Percentiles rank a stretch among this genome's conserved stretches.
Conservation (phyloP, 2,888 invertebrate species). For the Tetheella fluctuosa region DNA sequence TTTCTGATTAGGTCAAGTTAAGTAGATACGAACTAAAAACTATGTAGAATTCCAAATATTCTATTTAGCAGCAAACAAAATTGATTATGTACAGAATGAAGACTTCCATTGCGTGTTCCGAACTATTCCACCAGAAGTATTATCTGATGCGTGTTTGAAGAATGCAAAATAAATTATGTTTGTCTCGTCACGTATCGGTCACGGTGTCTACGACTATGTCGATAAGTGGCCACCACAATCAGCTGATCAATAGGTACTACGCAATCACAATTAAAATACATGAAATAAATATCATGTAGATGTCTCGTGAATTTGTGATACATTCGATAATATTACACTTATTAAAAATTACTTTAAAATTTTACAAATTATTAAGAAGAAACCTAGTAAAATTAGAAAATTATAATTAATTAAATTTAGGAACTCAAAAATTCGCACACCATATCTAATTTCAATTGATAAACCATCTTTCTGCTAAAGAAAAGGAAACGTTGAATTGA, state of each 20-base stretch:
- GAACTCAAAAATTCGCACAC: background rate
- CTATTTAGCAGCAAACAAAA: background rate
- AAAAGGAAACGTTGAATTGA: constrained; percentile 39
- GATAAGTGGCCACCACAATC: background rate
- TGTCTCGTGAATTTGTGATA: background rate
- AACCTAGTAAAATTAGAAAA: too few species aligned
- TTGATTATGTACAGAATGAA: background rate
- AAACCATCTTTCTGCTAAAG: constrained; percentile 20
- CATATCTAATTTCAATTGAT: background rate
- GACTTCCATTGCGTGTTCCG: background rate
- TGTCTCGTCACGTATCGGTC: background rate
- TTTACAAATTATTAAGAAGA: too few species aligned
- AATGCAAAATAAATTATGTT: background rate
- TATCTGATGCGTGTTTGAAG: constrained; percentile 4
- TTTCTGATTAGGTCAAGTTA: background rate
- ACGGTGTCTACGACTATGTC: background rate
- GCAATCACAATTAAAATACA: background rate
- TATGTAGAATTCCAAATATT: too few species aligned
- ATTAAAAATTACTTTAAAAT: too few species aligned
- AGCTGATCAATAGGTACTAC: constrained; percentile 9
- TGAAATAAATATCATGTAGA: background rate
- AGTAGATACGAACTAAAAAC: too few species aligned
- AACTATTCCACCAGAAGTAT: background rate
- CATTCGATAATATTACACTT: background rate
- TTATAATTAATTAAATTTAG: too few species aligned